phyloP scores from a whole-genome alignment of 1,140 invertebrate species.

The Hyphantria cunea region DNA sequence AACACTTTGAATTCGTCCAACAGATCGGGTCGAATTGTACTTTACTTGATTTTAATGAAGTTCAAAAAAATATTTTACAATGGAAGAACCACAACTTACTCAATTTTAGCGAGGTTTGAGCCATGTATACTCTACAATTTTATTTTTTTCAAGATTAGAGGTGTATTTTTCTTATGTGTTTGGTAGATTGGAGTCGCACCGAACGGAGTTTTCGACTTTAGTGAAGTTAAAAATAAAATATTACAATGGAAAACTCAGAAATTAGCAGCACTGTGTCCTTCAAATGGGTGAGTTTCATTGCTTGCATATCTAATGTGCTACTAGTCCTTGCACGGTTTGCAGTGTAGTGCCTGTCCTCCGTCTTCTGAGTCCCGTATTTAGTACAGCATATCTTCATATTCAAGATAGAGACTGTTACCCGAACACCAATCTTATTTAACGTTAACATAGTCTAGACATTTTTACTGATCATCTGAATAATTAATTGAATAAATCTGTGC shows the following conservation, averaged over 20 bases:
- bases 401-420: no score
- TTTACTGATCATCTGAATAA: no score
- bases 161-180: conserved; percentile 12
- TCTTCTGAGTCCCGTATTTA: no score
- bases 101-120: conserved; percentile 69
- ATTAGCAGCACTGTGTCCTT: conserved; percentile 66
- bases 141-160: conserved; percentile 1
- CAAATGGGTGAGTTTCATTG: conserved; percentile 59
- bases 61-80: conserved; percentile 66
- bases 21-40: conserved; percentile 59
- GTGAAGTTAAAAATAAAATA: conserved; percentile 74
- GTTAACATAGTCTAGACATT: no score
- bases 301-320: no score
- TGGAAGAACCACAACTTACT: conserved; percentile 62
- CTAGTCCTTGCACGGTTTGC: no score
- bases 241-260: conserved; percentile 77
- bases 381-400: no score
- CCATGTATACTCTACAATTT: conserved; percentile 3
- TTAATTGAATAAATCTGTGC: no score
- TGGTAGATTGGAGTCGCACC: conserved; percentile 55
- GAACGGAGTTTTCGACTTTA: conserved; percentile 73
- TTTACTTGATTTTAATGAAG: conserved; percentile 64
- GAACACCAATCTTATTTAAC: no score
- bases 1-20: conserved; percentile 18
- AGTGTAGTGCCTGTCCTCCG: no score